Evolutionary conservation across 2,888 invertebrate species (phyloP).

Genomic region (Tenodera sinensis): DNA sequence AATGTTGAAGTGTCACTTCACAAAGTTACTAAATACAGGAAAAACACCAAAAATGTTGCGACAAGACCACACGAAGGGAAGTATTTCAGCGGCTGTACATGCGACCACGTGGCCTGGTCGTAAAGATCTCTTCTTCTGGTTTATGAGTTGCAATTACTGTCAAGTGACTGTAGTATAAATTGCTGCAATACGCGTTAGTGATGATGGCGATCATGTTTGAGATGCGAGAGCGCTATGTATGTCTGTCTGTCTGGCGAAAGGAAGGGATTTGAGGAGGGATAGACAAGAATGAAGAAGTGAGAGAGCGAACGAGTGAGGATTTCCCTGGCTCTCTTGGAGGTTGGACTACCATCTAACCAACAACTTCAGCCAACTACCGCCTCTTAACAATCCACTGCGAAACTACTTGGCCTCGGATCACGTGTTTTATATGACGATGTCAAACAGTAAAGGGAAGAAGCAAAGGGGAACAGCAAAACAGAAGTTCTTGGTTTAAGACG

Average conservation of each 20-base stretch:
- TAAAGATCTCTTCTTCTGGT: constrained; percentile 3
- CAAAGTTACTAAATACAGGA: background rate
- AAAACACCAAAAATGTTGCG: background rate
- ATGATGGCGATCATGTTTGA: constrained; percentile 8
- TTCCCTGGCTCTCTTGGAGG: background rate
- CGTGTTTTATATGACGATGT: constrained; percentile 1
- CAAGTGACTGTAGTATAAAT: constrained; percentile 7
- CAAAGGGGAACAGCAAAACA: background rate
- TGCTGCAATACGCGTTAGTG: background rate
- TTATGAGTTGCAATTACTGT: constrained; percentile 15
- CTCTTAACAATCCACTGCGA: background rate
- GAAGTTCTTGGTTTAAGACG: background rate
- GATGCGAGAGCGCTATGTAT: background rate
- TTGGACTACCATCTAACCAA: background rate
- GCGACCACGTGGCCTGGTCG: constrained; percentile 7
- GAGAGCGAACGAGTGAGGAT: background rate
- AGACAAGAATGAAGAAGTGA: background rate
- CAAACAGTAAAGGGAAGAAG: background rate
- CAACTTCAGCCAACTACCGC: background rate
- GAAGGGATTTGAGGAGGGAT: background rate
- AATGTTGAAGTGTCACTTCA: background rate
- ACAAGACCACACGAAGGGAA: background rate
- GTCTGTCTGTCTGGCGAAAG: background rate
- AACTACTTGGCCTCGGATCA: background rate
- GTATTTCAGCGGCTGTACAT: background rate